These are phyloP conservation scores for Brachionus plicatilis DNA, from an alignment of 1,140 invertebrate genomes.

Conservation along the genomic window DNA sequence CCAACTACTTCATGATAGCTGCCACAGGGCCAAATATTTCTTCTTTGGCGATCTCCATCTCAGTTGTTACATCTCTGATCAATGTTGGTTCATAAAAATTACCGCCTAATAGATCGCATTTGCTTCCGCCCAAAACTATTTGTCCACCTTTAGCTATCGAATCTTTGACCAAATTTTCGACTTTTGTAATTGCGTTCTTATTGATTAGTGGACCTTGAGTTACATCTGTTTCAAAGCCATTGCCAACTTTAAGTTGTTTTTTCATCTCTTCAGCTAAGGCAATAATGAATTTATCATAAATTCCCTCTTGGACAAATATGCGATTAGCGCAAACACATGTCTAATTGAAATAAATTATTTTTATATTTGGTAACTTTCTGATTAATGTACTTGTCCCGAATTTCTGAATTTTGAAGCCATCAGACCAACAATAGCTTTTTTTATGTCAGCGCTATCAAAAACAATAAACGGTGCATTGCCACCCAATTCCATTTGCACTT, in stretches of 20 bases:
- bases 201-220: constrained; percentile 90
- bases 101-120: constrained; percentile 58
- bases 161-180: constrained; percentile 69
- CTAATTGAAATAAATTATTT: constrained; percentile 57
- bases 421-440: constrained; percentile 75
- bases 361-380: not conserved
- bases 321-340: constrained; percentile 92
- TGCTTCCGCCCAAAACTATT: constrained; percentile 64
- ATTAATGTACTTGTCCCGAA: constrained; percentile 67
- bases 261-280: constrained; percentile 67
- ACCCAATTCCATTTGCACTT: constrained; percentile 83
- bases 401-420: constrained; percentile 91
- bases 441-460: constrained; percentile 84
- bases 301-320: constrained; percentile 77
- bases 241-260: constrained; percentile 69
- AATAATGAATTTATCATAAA: constrained; percentile 77
- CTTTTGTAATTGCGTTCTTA: constrained; percentile 73
- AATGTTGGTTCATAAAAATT: constrained; percentile 88
- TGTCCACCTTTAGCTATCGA: constrained; percentile 78
- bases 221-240: constrained; percentile 67
- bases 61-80: constrained; percentile 68
- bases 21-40: constrained; percentile 96
- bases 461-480: constrained; percentile 98
- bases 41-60: constrained; percentile 76
- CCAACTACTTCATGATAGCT: constrained; percentile 66